Conservation (phyloP, 2,888 invertebrate genomes). For the Chloroclysta siterata region DNA sequence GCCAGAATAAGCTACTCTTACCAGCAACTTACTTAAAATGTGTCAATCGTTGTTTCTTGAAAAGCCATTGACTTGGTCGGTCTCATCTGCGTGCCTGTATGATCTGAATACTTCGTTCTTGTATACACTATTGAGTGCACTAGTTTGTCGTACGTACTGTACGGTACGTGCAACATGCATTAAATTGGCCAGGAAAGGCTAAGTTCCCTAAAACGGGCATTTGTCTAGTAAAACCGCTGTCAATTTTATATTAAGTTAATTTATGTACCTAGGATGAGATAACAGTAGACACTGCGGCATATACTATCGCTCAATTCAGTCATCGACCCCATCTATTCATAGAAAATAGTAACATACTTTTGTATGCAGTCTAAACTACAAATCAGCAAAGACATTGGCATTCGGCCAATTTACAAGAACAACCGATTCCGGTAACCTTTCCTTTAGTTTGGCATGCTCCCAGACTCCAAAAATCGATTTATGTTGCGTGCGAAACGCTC, state of each 20-base stretch:
- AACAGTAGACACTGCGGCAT: neutral
- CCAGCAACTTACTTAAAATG: too few species aligned
- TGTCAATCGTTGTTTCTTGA: too few species aligned
- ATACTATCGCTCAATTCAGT: constrained; percentile 4
- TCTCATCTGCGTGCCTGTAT: too few species aligned
- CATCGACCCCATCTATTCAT: constrained; percentile 33
- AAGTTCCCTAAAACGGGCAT: neutral
- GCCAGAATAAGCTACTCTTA: too few species aligned
- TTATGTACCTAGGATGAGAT: neutral
- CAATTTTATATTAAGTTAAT: neutral
- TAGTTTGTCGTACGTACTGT: too few species aligned
- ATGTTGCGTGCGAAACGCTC: constrained; percentile 45
- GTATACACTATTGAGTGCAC: too few species aligned
- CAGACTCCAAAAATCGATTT: constrained; percentile 54
- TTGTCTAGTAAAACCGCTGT: neutral
- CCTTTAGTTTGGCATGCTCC: constrained; percentile 51
- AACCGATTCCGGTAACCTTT: constrained; percentile 50
- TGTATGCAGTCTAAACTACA: constrained; percentile 18
- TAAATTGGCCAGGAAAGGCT: too few species aligned
- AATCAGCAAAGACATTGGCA: constrained; percentile 44
- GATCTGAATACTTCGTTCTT: too few species aligned
- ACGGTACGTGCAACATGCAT: too few species aligned
- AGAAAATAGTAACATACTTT: constrained; percentile 26
- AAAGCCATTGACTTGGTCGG: too few species aligned
- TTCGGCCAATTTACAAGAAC: constrained; percentile 49